Evolutionary conservation across 2,113 vertebrate species (phyloP).

Genomic region (Monarcha castaneiventris): DNA sequence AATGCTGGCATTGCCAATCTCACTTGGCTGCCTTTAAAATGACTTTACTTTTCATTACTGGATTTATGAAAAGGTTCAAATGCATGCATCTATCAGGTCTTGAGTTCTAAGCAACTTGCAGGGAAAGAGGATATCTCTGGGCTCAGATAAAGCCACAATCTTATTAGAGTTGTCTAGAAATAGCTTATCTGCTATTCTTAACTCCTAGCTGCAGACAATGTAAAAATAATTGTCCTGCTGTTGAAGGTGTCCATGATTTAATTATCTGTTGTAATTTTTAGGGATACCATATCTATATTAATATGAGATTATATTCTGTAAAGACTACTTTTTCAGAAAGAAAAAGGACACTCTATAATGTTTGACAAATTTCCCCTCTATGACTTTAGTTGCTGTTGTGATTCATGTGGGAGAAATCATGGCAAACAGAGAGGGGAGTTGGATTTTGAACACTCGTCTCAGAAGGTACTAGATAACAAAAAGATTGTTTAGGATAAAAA

Average conservation of each 20-base stretch:
- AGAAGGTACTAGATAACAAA: neutral
- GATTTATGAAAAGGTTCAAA: slow-evolving; percentile 12
- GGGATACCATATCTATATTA: neutral
- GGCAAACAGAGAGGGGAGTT: neutral
- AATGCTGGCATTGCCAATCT: neutral
- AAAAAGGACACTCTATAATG: neutral
- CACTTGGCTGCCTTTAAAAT: slow-evolving; percentile 12
- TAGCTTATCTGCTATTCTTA: slow-evolving; percentile 7
- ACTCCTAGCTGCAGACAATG: neutral
- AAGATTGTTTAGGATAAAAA: neutral
- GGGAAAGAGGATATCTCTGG: neutral
- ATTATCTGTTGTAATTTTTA: neutral
- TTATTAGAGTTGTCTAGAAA: neutral
- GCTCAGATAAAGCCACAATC: neutral
- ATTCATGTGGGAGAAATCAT: neutral
- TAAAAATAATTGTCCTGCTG: neutral
- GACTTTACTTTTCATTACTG: slow-evolving; percentile 25
- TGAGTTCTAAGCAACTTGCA: neutral
- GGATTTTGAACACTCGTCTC: neutral
- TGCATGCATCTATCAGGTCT: neutral
- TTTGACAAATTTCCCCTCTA: neutral
- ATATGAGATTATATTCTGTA: neutral
- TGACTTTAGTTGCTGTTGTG: neutral
- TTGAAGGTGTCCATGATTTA: neutral
- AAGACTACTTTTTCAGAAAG: neutral